Evolutionary conservation across 2,113 vertebrate species (phyloP), one percentile per base, ranked within the genome.

Genomic region (Nycticebus coucang): DNA sequence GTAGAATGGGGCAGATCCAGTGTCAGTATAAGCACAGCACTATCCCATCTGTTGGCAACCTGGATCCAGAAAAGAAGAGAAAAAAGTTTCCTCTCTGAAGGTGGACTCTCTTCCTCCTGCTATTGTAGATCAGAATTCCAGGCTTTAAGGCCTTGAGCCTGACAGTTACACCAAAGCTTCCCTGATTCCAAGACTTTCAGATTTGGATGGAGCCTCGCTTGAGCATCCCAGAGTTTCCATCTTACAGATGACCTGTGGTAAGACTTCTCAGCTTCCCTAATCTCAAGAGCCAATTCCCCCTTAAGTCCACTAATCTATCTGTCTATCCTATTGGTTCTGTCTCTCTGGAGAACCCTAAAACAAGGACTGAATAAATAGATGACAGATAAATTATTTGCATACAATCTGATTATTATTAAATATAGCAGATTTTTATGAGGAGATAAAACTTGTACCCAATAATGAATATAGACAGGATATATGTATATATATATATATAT

Each of bases 381-480:
- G 68, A 94, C 35, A 60, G 41, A 5, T 60, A 81, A 83, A 71
- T 15, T 4, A 80, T 84, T 71, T 91, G 53, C 41, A 77, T 85
- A 93, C 21, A 60, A 72, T 91, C 57, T 59, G 82, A 33, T 86
- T 85, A 66, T 13, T 93, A 94, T 71, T 84, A 91, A 93, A 89
- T 77, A 14, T 74, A 75, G 87, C 15, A 22, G 57, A 50, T 80
- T 69, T 93, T 95, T 90, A 66, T 87, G 59, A 95, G 80, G 81
- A 94, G 69, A 45, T 30, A 78, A 92, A 93, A 87, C n/a, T 74
- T 92, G 26, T 81, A 59, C 62, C 26, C 26, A 81, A 12, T 45
- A 91, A 72, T 72, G 13, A 91, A 93, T 4, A 96, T 83, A 50
- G 45, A 85, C 57, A 33, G 33, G 15, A 41, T 41, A 41, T 41